Conservation (phyloP, 2,888 invertebrate genomes). For the Aplocera efformata region DNA sequence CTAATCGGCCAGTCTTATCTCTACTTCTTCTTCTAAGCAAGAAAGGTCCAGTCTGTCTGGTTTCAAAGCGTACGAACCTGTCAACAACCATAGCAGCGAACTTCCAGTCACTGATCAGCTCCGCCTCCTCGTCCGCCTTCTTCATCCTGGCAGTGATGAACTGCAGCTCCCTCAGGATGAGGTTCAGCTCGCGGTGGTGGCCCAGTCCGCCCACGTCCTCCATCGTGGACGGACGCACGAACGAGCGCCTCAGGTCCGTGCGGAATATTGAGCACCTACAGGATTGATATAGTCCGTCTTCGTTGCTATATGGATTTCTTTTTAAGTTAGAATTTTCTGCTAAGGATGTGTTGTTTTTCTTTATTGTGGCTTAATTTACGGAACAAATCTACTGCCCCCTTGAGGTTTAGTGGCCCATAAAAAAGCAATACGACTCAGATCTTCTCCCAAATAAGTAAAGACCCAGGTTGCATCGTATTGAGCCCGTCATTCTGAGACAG, state of each 20-base stretch:
- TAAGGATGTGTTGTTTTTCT: conserved; percentile 3
- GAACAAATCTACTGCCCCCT: too few relatives aligned
- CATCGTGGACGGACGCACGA: conserved; percentile 89
- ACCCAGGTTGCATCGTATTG: too few relatives aligned
- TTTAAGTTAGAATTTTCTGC: conserved; percentile 22
- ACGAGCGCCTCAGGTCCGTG: conserved; percentile 79
- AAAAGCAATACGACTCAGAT: too few relatives aligned
- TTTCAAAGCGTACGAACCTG: conserved; percentile 74
- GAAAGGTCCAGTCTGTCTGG: too few relatives aligned
- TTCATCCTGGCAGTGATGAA: conserved; percentile 97
- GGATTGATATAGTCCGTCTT: conserved; percentile 21
- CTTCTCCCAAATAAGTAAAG: too few relatives aligned
- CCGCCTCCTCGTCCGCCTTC: conserved; percentile 95
- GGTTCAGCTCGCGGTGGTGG: conserved; percentile 92
- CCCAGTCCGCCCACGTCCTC: conserved; percentile 84
- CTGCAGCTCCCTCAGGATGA: conserved; percentile 95
- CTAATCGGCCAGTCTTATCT: too few relatives aligned
- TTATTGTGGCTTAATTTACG: too few relatives aligned
- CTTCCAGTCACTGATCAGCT: conserved; percentile 97
- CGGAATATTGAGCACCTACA: conserved; percentile 75
- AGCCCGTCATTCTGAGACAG: too few relatives aligned
- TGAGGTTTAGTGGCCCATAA: too few relatives aligned
- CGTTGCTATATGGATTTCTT: conserved; percentile 23
- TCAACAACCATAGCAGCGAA: conserved; percentile 99
- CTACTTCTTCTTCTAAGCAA: too few relatives aligned